Evolutionary conservation across 1,140 invertebrate species (phyloP), one percentile per base, ranked within the genome.

Genomic region (Sitodiplosis mosellana): DNA sequence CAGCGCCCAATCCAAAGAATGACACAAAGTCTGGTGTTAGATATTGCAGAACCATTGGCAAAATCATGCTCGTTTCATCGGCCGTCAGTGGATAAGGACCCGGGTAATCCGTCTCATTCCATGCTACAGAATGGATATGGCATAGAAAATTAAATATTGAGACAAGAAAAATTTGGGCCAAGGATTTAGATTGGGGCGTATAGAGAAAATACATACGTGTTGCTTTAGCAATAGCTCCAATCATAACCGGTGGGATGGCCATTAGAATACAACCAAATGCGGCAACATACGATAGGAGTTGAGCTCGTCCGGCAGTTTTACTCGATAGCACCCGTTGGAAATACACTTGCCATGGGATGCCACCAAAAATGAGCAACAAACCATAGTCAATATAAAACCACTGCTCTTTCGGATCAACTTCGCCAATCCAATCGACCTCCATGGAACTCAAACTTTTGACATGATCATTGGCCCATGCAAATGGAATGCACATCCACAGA

Each of bases 291-390:
- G 90, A 96, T 45, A 99, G 69, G 18, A 95, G 62, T 68, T 97
- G 89, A 7, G 94, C 94, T 49, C 89, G 78, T 1, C 78, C 76
- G 1, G 92, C 91, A 1, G 89, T 88, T 70, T 92, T 93, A 53
- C 89, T 91, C 34, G 92, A 96, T 46, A 99, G 68, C 0, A 99
- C 94, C 38, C 95, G 70, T 71, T 99, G 95, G 68, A 98, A 98
- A 62, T 97, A 98, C 42, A 83, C 83, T 77, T 94, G 90, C 95
- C 95, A 99, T 0, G 95, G 95, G 56, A 99, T 97, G 20, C 95
- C 95, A 8, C 95, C 95, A 58, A 97, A 95, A 40, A 96, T 74
- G 8, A 98, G 72, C 43, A 99, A 71, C 46, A 99, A 69, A 19
- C 85, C 89, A 52, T 87, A 82, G 69, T 99, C 95, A 18, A 92